These are phyloP conservation scores for Macrochelys suwanniensis DNA, from an alignment of 2,797 vertebrate genomes.

Conservation along the genomic window DNA sequence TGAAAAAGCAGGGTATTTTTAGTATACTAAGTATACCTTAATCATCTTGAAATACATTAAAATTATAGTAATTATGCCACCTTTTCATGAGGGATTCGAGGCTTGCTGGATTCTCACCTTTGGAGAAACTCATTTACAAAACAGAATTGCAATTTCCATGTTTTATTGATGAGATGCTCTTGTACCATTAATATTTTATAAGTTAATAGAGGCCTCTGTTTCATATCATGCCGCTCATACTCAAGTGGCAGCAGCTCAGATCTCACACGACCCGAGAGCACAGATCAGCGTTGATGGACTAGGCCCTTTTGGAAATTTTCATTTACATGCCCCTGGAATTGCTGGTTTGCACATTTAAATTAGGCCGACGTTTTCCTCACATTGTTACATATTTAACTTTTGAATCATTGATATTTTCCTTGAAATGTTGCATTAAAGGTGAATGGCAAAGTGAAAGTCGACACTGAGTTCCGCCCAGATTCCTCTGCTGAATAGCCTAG, in stretches of 20 bases:
- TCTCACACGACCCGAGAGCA: background rate
- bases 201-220: background rate
- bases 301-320: background rate
- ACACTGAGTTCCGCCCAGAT: background rate
- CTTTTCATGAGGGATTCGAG: conserved; percentile 65
- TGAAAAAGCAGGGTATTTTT: conserved; percentile 68
- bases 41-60: conserved; percentile 63
- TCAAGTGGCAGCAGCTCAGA: background rate
- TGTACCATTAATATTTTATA: conserved; percentile 16
- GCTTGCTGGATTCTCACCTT: conserved; percentile 31
- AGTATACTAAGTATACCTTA: conserved; percentile 66
- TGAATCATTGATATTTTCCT: background rate
- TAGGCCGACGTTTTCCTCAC: background rate
- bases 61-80: conserved; percentile 79
- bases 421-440: rapidly evolving
- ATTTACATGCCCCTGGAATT: background rate
- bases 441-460: background rate
- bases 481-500: background rate
- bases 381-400: background rate
- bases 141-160: conserved; percentile 14
- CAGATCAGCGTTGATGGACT: background rate
- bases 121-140: conserved; percentile 47
- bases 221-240: conserved; percentile 12
- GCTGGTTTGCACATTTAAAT: background rate
- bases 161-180: conserved; percentile 46